Percentiles rank a stretch among this genome's conserved stretches.
phyloP scores from a whole-genome alignment of 2,113 vertebrate genomes.

The Microtus montanus region DNA sequence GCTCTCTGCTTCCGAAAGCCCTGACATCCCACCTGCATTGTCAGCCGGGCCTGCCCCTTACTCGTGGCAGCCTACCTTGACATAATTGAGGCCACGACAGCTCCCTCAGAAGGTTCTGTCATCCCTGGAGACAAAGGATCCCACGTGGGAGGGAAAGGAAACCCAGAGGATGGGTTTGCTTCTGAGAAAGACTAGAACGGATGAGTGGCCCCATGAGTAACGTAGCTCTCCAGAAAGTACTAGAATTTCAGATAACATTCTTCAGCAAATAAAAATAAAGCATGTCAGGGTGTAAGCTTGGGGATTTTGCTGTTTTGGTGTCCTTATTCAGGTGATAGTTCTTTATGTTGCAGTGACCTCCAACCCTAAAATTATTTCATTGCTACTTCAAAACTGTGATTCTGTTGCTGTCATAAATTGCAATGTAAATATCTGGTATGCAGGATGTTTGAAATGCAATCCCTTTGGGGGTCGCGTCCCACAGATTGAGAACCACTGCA shows the following conservation, averaged over 20 bases:
- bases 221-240: background rate
- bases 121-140: background rate
- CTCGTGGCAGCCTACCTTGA: background rate
- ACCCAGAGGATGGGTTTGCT: fast-evolving
- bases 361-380: background rate
- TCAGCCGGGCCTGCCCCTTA: background rate
- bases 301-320: background rate
- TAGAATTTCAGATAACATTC: background rate
- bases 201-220: background rate
- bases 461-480: background rate
- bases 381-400: background rate
- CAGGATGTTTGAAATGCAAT: background rate
- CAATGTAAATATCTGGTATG: no score
- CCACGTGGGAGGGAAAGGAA: no score
- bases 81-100: fast-evolving
- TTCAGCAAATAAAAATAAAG: background rate
- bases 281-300: background rate
- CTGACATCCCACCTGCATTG: fast-evolving
- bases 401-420: background rate
- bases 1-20: fast-evolving
- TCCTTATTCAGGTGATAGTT: background rate
- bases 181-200: background rate
- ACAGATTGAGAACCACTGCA: background rate
- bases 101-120: background rate
- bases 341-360: background rate